Percentiles rank a stretch among this genome's conserved stretches.
These are phyloP conservation scores for Scopus umbretta DNA, from an alignment of 2,113 vertebrate genomes.

Conservation along the genomic window DNA sequence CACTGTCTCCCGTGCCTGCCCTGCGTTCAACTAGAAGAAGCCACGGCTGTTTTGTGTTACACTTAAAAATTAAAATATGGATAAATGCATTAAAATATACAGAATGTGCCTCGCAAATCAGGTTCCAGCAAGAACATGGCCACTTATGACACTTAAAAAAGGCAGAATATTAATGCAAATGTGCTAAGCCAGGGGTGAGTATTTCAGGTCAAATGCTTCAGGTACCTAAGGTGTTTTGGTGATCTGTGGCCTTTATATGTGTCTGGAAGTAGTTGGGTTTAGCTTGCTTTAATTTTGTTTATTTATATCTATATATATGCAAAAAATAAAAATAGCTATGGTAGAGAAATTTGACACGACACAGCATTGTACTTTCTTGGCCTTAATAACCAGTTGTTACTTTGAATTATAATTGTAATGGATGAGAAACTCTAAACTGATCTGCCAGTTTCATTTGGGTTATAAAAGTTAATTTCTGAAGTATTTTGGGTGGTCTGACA, in stretches of 20 bases:
- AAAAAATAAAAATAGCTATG: too few relatives aligned
- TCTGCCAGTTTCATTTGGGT: background rate
- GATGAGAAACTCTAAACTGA: background rate
- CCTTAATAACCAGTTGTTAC: background rate
- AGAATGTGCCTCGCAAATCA: background rate
- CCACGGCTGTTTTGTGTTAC: background rate
- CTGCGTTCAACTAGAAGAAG: background rate
- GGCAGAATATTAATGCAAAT: background rate
- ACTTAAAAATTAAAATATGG: background rate
- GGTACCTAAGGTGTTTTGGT: background rate
- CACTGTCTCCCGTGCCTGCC: background rate
- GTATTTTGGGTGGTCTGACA: constrained; percentile 7
- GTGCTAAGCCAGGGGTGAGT: background rate
- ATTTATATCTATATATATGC: too few relatives aligned
- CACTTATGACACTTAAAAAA: background rate
- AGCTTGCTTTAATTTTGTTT: too few relatives aligned
- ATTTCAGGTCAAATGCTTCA: background rate
- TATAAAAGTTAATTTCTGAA: constrained; percentile 7
- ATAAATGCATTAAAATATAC: background rate
- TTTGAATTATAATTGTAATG: background rate
- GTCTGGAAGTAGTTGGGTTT: background rate
- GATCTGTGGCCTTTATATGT: background rate
- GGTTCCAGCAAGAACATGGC: background rate
- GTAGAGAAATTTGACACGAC: background rate
- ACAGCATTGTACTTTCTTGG: background rate